phyloP scores from a whole-genome alignment of 23 tunicate genomes.

The Ascidia mentula region DNA sequence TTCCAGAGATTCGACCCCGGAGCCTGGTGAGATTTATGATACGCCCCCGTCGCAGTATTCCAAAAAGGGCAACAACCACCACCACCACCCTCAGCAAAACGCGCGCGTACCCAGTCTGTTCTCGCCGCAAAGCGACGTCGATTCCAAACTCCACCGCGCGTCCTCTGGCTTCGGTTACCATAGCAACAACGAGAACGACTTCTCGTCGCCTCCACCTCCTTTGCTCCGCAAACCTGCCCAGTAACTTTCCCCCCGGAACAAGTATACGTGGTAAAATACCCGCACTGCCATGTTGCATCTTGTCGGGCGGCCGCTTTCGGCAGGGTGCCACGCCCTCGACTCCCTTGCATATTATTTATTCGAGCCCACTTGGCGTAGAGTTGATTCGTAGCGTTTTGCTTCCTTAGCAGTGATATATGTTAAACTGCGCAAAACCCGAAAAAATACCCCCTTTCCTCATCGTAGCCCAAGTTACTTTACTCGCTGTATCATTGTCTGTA shows the following conservation, averaged over 20 bases:
- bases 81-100: background rate
- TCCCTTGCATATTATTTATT: background rate
- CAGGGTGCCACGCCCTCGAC: background rate
- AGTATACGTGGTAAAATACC: background rate
- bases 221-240: conserved; percentile 15
- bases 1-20: conserved; percentile 40
- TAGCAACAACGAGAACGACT: conserved; percentile 41
- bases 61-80: background rate
- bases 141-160: conserved; percentile 19
- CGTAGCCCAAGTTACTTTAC: background rate
- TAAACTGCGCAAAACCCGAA: conserved; percentile 64
- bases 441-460: background rate
- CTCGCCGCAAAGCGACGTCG: conserved; percentile 36
- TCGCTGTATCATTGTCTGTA: background rate
- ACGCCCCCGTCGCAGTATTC: conserved; percentile 15
- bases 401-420: conserved; percentile 54
- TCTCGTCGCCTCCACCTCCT: conserved; percentile 21
- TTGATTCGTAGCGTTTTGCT: conserved; percentile 32
- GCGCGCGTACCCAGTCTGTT: conserved; percentile 29
- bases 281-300: no score
- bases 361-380: background rate
- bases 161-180: conserved; percentile 45
- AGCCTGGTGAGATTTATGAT: conserved; percentile 42
- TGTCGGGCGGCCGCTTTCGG: no score
- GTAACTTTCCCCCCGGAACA: background rate